Evolutionary conservation across 2,113 vertebrate species (phyloP), one percentile per base, ranked within the genome.

Genomic region (Peromyscus californicus): DNA sequence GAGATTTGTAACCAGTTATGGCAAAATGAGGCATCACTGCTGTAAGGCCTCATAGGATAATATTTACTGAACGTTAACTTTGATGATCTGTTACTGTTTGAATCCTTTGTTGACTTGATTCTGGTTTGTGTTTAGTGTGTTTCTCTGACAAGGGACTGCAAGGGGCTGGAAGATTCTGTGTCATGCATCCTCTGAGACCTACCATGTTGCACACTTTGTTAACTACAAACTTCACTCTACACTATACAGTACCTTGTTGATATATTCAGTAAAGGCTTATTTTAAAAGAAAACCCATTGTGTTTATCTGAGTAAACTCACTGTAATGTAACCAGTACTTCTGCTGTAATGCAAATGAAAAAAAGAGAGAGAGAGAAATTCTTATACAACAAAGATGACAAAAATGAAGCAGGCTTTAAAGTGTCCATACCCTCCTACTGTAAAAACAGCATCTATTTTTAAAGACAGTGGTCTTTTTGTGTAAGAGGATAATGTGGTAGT

Each of bases 211-310:
- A 99, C 98, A 98, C 98, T 98, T 98, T 98, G 98, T 98, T 98
- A 98, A 98, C 95, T 97, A 97, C 97, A 97, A 85, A 98, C 96
- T 98, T 98, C 98, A 98, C 98, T 98, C 98, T 98, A 98, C 98
- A 98, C 98, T 98, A 98, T 98, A 98, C 98, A 98, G 98, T 98
- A 99, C 98, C 98, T 98, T 99, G 98, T 98, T 98, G 98, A 97
- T 98, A 98, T 98, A 98, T 98, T 98, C 98, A 98, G 98, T 99
- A 99, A 99, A 99, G 97, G 98, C 98, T 98, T 99, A 98, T 98
- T 99, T 98, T 96, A 98, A 98, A 98, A 98, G 98, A 98, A 98
- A 97, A 95, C 57, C 87, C 57, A 91, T 89, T 98, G 98, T 98
- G 98, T 99, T 98, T 98, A 98, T 98, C 97, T 98, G 96, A 98